Evolutionary conservation across 1,140 invertebrate species (phyloP), one percentile per base, ranked within the genome.

Genomic region (Drosophila cardini): DNA sequence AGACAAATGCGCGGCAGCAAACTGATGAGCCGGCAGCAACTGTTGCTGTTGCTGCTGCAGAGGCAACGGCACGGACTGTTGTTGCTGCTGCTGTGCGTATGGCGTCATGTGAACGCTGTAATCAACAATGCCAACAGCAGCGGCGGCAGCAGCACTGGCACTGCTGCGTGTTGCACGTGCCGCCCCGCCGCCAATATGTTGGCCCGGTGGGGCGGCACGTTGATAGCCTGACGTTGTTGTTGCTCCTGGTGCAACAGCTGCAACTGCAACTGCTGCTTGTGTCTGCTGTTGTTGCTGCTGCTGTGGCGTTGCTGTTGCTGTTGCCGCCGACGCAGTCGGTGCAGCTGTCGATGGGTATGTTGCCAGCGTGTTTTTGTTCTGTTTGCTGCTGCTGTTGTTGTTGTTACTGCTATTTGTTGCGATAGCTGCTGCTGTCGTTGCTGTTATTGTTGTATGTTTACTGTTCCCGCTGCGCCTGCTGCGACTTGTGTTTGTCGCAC

Each of bases 161-260:
- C 38, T 85, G 76, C 76, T 82, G 46, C 90, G 76, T 61, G 90
- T 82, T 70, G 75, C 76, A 73, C 90, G 86, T 83, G 87, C 80
- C 76, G 77, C 85, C 78, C 60, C 64, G 30, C 61, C 60, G 11
- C 57, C 64, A 36, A 52, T 57, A 42, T 48, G 61, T 18, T 87
- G 80, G 60, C 80, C 82, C 60, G 76, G 76, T 18, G 71, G 71
- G 71, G 64, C 71, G 82, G 82, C 80, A 77, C 73, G 80, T 38
- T 82, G 79, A 74, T 80, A 83, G 15, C 78, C 79, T 64, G 80
- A 80, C 77, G 82, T 80, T 73, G 80, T 80, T 76, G 80, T 56
- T 75, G 72, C 38, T 50, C 13, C 58, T 50, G 58, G 10, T 11
- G 42, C 32, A 26, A 57, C 55, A 21, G 32, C 38, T 34, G 18